Conservation (phyloP, 1,140 invertebrate species). For the Amphibalanus amphitrite region DNA sequence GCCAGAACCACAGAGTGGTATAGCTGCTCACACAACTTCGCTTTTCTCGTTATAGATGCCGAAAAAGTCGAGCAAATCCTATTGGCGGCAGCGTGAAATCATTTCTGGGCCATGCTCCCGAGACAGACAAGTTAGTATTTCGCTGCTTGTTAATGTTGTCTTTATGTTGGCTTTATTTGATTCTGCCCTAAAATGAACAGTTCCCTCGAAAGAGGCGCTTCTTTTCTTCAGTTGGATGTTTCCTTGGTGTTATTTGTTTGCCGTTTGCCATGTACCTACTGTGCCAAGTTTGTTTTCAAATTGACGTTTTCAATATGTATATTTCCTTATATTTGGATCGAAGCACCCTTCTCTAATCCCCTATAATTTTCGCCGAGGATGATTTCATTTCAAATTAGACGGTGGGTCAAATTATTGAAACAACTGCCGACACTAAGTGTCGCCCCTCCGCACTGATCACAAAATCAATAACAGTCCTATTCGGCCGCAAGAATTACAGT, state of each 20-base stretch:
- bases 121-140: not conserved
- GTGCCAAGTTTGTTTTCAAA: not conserved
- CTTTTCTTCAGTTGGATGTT: not conserved
- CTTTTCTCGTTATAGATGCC: not conserved
- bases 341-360: not conserved
- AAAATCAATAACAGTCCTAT: not conserved
- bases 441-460: not conserved
- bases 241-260: not conserved
- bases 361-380: not conserved
- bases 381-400: conserved; percentile 2
- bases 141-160: not conserved
- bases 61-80: not conserved
- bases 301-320: not conserved
- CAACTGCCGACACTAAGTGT: not conserved
- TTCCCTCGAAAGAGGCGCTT: not conserved
- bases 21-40: not conserved
- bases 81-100: not conserved
- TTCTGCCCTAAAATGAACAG: not conserved
- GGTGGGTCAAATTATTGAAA: not conserved
- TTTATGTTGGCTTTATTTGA: not conserved
- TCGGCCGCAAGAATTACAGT: not conserved
- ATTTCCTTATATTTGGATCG: not conserved
- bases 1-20: not conserved
- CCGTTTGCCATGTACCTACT: not conserved
- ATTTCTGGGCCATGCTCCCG: not conserved